These are phyloP conservation scores for Phrynosoma blainvillii DNA, from an alignment of 2,113 vertebrate genomes.

Conservation along the genomic window DNA sequence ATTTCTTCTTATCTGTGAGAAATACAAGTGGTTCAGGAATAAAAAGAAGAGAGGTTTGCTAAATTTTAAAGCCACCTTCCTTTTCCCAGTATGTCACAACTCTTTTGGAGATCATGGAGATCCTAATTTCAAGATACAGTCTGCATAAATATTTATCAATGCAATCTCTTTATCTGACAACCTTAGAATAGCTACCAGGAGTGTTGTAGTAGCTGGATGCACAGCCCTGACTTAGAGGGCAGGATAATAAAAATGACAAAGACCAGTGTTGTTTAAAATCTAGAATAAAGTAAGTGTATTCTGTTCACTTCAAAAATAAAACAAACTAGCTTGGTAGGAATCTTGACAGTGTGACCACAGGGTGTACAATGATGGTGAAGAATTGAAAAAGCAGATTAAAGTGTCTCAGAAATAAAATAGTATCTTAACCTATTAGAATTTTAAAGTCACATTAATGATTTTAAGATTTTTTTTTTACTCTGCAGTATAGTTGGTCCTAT, in stretches of 20 bases:
- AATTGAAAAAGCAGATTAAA: constrained; percentile 3
- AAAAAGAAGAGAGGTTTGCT: not conserved
- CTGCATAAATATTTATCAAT: not conserved
- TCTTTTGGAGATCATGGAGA: not conserved
- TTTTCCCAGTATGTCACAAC: not conserved
- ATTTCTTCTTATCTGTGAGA: too few species aligned
- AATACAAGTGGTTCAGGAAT: not conserved
- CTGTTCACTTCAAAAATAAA: not conserved
- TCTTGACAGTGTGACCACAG: not conserved
- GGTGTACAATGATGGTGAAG: not conserved
- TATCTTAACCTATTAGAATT: not conserved
- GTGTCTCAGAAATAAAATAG: not conserved
- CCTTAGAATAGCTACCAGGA: not conserved
- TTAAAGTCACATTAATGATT: not conserved
- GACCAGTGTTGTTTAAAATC: not conserved
- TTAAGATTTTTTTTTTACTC: not conserved
- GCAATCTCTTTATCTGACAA: constrained; percentile 3
- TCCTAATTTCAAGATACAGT: not conserved
- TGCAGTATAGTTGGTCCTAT: not conserved
- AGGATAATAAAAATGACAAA: not conserved
- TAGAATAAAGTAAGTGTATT: not conserved
- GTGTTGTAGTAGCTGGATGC: not conserved
- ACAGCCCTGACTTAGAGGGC: not conserved
- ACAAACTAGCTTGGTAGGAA: not conserved
- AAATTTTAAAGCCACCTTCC: not conserved